A percentile compares a stretch with the other conserved stretches of the same genome.
Evolutionary conservation across 2,797 vertebrate species (phyloP).

Genomic region (Sitta carolinensis): DNA sequence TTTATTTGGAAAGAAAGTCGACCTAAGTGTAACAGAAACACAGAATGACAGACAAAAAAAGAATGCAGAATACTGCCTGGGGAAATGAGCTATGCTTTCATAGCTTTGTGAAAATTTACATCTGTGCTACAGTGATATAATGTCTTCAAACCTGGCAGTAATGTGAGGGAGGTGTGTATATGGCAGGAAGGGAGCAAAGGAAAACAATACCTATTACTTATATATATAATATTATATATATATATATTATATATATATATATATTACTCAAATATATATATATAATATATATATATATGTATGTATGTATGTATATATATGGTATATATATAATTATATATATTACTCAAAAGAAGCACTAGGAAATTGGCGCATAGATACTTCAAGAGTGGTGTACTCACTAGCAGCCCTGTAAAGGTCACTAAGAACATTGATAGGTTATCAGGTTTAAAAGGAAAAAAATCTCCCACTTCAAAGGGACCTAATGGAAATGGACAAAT

Average conservation of each 20-base stretch:
- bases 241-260: too few relatives aligned
- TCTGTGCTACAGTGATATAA: constrained; percentile 44
- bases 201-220: neutral
- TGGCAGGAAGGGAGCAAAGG: neutral
- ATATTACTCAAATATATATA: too few relatives aligned
- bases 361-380: neutral
- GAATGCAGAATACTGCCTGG: constrained; percentile 29
- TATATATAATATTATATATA: too few relatives aligned
- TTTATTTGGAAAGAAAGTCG: neutral
- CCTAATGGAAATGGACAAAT: neutral
- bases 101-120: constrained; percentile 29
- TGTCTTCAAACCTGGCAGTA: neutral
- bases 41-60: constrained; percentile 55
- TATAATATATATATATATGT: too few relatives aligned
- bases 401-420: neutral
- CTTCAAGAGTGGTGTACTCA: neutral
- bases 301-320: too few relatives aligned
- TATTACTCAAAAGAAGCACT: neutral
- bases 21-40: constrained; percentile 4
- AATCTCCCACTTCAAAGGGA: neutral
- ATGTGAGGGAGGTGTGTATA: neutral
- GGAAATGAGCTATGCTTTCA: constrained; percentile 48
- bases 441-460: neutral
- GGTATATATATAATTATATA: too few relatives aligned
- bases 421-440: neutral